Percentiles rank a stretch among this genome's conserved stretches.
phyloP scores from a whole-genome alignment of 2,113 vertebrate species.

The Erythrocercus mccallii region DNA sequence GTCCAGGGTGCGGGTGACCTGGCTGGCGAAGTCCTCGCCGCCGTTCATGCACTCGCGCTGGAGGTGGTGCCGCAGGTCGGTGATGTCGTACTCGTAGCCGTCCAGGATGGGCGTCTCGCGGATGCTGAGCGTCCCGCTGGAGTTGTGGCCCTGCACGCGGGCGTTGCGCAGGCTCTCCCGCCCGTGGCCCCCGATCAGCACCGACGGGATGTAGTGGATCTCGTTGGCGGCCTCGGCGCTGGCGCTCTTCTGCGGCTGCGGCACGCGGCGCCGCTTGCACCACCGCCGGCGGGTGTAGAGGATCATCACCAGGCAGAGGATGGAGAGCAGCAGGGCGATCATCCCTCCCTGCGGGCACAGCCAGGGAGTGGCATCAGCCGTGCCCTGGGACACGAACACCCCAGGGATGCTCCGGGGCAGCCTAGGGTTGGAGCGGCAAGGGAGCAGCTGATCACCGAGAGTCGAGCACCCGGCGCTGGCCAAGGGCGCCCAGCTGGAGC shows the following conservation, averaged over 20 bases:
- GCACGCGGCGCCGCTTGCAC: slow-evolving; percentile 95
- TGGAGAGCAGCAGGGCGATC: slow-evolving; percentile 95
- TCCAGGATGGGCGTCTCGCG: slow-evolving; percentile 97
- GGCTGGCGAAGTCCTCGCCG: slow-evolving; percentile 93
- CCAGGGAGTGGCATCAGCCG: rapidly evolving
- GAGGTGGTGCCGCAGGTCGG: slow-evolving; percentile 93
- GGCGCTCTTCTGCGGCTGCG: slow-evolving; percentile 97
- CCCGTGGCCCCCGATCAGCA: slow-evolving; percentile 94
- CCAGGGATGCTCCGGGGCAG: rapidly evolving
- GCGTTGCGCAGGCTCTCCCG: slow-evolving; percentile 94
- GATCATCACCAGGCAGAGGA: slow-evolving; percentile 95
- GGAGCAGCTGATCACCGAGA: rapidly evolving
- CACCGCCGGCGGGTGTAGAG: slow-evolving; percentile 95
- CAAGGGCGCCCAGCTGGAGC: neutral
- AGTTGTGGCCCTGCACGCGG: slow-evolving; percentile 92
- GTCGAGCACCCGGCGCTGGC: rapidly evolving
- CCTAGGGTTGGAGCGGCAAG: neutral
- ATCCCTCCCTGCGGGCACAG: slow-evolving; percentile 86
- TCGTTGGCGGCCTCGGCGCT: slow-evolving; percentile 97
- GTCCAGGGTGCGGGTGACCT: slow-evolving; percentile 94
- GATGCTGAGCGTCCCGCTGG: slow-evolving; percentile 95
- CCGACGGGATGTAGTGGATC: slow-evolving; percentile 98
- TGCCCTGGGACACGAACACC: rapidly evolving
- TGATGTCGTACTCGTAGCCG: slow-evolving; percentile 97
- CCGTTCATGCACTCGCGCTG: slow-evolving; percentile 98